These are phyloP conservation scores for Drosophila lutescens DNA, from an alignment of 2,888 invertebrate genomes.

Conservation along the genomic window DNA sequence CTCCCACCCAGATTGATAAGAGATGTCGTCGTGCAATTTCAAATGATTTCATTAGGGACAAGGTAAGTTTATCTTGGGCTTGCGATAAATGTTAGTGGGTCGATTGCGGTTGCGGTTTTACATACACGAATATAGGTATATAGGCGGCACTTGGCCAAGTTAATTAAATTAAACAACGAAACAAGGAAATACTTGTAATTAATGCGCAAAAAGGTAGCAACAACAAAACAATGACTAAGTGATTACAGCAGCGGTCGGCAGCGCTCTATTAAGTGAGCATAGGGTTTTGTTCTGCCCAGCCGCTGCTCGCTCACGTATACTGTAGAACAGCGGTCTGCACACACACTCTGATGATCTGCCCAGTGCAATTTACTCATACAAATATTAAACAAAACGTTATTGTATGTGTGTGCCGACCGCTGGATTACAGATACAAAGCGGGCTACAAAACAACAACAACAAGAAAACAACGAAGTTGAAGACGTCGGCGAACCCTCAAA, in stretches of 20 bases:
- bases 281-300: too few species aligned
- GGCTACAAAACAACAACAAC: slow-evolving; percentile 2
- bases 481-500: slow-evolving; percentile 38
- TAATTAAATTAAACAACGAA: slow-evolving; percentile 50
- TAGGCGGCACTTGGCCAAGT: slow-evolving; percentile 22
- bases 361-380: too few species aligned
- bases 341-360: too few species aligned
- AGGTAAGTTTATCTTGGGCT: slow-evolving; percentile 39
- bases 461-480: neutral
- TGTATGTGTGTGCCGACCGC: too few species aligned
- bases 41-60: slow-evolving; percentile 45
- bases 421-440: slow-evolving; percentile 66
- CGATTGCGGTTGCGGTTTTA: slow-evolving; percentile 39
- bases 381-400: too few species aligned
- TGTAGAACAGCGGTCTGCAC: too few species aligned
- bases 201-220: slow-evolving; percentile 63
- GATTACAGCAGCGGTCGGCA: too few species aligned
- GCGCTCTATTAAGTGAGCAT: too few species aligned
- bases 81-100: slow-evolving; percentile 52
- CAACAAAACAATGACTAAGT: slow-evolving; percentile 62
- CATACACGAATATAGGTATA: slow-evolving; percentile 1
- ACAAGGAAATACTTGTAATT: slow-evolving; percentile 66
- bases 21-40: slow-evolving; percentile 11
- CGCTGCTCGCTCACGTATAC: too few species aligned
- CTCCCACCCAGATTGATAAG: slow-evolving; percentile 25